These are phyloP conservation scores for Bombyx mori DNA, from an alignment of 1,140 invertebrate genomes.

Conservation along the genomic window DNA sequence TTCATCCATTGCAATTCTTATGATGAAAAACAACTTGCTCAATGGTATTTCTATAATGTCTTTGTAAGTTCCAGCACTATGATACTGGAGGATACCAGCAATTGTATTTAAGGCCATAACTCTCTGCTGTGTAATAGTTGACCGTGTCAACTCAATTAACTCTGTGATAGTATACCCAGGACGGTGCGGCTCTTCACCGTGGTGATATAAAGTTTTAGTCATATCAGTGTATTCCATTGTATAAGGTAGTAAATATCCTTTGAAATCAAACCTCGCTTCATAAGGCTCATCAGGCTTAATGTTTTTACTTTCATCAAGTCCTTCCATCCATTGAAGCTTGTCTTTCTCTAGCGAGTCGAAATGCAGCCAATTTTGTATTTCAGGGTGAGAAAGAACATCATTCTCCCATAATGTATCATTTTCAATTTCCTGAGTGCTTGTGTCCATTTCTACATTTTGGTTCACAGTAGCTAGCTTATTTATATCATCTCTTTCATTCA, in stretches of 20 bases:
- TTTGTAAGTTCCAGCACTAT: conserved; percentile 81
- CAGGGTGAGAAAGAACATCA: conserved; percentile 74
- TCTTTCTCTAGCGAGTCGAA: conserved; percentile 87
- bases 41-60: conserved; percentile 75
- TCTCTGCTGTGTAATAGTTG: conserved; percentile 84
- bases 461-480: not conserved
- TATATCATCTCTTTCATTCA: conserved; percentile 22
- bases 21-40: conserved; percentile 81
- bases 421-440: not conserved
- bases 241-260: conserved; percentile 80
- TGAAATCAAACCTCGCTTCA: conserved; percentile 80
- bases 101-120: conserved; percentile 83
- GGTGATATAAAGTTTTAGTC: conserved; percentile 84
- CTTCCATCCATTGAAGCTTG: conserved; percentile 89
- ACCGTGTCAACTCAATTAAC: conserved; percentile 80
- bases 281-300: conserved; percentile 73
- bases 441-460: conserved; percentile 28
- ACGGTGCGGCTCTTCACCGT: conserved; percentile 91
- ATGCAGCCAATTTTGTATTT: conserved; percentile 82
- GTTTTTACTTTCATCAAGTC: conserved; percentile 70
- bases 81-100: conserved; percentile 83
- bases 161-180: conserved; percentile 92
- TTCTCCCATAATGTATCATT: conserved; percentile 62
- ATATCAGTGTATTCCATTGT: conserved; percentile 72
- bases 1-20: conserved; percentile 90